Base-by-base conservation (phyloP, 1,140 invertebrate species). In the Pantala flavescens region DNA sequence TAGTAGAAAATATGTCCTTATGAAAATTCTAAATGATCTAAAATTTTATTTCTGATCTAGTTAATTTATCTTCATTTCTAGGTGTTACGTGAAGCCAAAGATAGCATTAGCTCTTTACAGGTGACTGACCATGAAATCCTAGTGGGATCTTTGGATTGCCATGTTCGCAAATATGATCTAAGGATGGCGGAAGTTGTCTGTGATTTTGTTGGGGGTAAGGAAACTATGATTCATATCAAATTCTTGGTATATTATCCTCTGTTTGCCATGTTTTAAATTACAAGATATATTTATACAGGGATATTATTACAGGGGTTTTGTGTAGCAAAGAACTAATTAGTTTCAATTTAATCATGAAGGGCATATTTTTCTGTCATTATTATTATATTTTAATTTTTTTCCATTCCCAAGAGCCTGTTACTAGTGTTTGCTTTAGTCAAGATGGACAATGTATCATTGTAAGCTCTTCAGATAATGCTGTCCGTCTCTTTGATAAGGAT, bases 81-180 rank as follows among this genome's bases (percentile, higher is more conserved):
- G 85, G 85, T 89, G 43, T 84, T 98, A 78, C 90, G 91, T 81
- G 95, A 98, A 80, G 95, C 96, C 0, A 96, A 94, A 82, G 97
- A 99, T 83, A 91, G 92, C 78, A 91, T 99, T 70, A 97, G 94
- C 12, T 90, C 89, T 11, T 82, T 99, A 19, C 43, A 75, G 55
- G 88, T 97, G 21, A 93, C 92, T 24, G 90, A 95, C 83, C 88
- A 96, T 85, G 93, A 97, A 87, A 95, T 99, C 79, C 83, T 98
- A 71, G 90, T 93, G 0, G 90, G 90, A 23, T 98, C 95, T 11
- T 88, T 96, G n/a, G 97, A 99, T 83, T 89, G 91, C 71, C 90
- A 90, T 80, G 86, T 96, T 11, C 84, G 97, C 23, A 85, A 91
- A 78, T 99, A 99, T 82, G 97, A 98, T 84, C 87, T 99, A 36